Evolutionary conservation across 2,113 vertebrate species (phyloP).

Genomic region (Grus americana): DNA sequence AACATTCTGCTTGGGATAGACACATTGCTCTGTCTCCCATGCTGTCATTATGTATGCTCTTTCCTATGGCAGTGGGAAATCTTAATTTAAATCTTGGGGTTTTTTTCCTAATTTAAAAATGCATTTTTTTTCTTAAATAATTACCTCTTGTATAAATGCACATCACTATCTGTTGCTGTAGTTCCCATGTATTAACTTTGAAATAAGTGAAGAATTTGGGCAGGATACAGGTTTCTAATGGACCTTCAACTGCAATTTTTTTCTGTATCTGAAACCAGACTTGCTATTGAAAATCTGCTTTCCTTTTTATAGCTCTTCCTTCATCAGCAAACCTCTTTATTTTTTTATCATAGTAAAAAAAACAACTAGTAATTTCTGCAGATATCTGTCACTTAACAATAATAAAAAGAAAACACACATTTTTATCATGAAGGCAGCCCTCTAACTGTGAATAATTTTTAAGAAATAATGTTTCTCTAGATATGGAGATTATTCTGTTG

Average conservation of each 20-base stretch:
- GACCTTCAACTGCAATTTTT: not conserved
- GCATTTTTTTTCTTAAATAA: not conserved
- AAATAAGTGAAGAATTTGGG: not conserved
- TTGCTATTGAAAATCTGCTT: not conserved
- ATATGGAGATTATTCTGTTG: not conserved
- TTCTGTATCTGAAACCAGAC: not conserved
- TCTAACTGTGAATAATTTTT: not conserved
- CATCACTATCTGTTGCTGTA: not conserved
- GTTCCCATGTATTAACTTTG: not conserved
- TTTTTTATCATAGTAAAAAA: not conserved
- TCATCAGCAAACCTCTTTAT: not conserved
- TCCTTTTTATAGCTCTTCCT: not conserved
- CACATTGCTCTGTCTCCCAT: not conserved
- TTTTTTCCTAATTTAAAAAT: too few species aligned
- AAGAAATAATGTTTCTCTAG: not conserved
- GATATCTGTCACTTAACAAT: not conserved
- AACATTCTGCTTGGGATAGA: not conserved
- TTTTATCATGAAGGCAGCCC: not conserved
- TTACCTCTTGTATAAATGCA: not conserved
- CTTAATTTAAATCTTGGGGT: not conserved
- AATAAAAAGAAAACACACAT: not conserved
- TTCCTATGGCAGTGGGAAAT: not conserved
- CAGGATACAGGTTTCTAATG: not conserved
- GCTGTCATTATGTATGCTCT: not conserved
- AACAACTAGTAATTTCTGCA: not conserved